Percentiles rank a stretch among this genome's conserved stretches.
phyloP scores from a whole-genome alignment of 2,888 invertebrate genomes.

The Eilema depressum region DNA sequence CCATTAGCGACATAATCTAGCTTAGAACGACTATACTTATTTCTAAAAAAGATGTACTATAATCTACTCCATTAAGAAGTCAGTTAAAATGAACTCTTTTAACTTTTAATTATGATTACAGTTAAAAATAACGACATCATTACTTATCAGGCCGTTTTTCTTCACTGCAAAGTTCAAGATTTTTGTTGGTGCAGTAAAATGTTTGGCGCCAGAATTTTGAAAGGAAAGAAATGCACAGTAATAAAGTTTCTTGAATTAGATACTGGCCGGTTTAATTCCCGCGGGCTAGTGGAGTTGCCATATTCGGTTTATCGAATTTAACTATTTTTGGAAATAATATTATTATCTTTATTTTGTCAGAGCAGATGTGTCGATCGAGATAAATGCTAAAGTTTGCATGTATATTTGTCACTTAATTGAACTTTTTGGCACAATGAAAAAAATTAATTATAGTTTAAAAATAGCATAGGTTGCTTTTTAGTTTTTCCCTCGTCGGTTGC shows the following conservation, averaged over 20 bases:
- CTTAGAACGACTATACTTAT: too few relatives aligned
- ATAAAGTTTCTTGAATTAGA: conserved; percentile 57
- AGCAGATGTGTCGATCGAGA: too few relatives aligned
- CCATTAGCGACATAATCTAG: too few relatives aligned
- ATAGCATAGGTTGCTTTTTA: too few relatives aligned
- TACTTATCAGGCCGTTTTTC: conserved; percentile 27
- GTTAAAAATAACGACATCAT: conserved; percentile 36
- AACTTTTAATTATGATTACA: conserved; percentile 26
- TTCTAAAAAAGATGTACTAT: background rate
- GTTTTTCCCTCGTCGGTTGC: too few relatives aligned
- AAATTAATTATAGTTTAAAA: too few relatives aligned
- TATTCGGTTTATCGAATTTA: background rate
- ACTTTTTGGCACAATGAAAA: too few relatives aligned
- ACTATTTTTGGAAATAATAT: background rate
- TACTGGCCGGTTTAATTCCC: conserved; percentile 42
- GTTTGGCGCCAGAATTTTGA: conserved; percentile 32
- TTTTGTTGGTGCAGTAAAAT: conserved; percentile 42
- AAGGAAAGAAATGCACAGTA: conserved; percentile 42
- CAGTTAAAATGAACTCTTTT: conserved; percentile 18
- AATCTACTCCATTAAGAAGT: conserved; percentile 6
- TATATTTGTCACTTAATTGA: too few relatives aligned
- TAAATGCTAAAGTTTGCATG: too few relatives aligned
- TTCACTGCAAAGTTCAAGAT: conserved; percentile 26
- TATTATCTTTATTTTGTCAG: background rate
- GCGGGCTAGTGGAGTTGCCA: conserved; percentile 31